These are phyloP conservation scores for Ruditapes philippinarum DNA, from an alignment of 1,140 invertebrate genomes.

Conservation along the genomic window DNA sequence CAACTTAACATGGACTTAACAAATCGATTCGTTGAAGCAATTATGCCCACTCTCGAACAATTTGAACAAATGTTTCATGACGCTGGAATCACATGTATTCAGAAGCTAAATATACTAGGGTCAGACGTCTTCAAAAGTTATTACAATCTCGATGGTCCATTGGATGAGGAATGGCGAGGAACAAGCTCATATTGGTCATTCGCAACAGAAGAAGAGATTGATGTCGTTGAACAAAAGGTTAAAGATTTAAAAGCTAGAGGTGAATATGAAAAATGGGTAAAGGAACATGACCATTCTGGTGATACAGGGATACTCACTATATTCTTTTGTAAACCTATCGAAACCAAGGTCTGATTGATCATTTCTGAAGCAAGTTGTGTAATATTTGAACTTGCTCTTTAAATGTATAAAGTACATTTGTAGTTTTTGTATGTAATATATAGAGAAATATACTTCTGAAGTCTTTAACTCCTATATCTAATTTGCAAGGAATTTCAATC, in stretches of 20 bases:
- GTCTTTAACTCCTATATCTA: too few relatives aligned
- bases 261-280: constrained; percentile 17
- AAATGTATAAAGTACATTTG: too few relatives aligned
- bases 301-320: neutral
- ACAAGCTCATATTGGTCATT: neutral
- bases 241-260: constrained; percentile 8
- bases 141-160: constrained; percentile 21
- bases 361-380: too few relatives aligned
- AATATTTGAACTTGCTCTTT: too few relatives aligned
- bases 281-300: neutral
- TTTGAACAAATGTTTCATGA: neutral
- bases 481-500: too few relatives aligned
- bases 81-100: neutral
- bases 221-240: neutral
- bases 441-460: too few relatives aligned
- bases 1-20: neutral
- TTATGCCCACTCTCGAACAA: neutral
- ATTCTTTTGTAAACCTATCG: neutral
- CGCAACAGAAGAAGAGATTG: constrained; percentile 32
- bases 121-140: constrained; percentile 3
- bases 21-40: neutral
- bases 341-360: too few relatives aligned
- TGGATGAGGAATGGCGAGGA: neutral
- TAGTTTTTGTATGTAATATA: too few relatives aligned
- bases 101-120: constrained; percentile 21